A percentile compares a stretch with the other conserved stretches of the same genome.
These are phyloP conservation scores for Anthopleura sola DNA, from an alignment of 64 coral and sea anemone genomes.

Conservation along the genomic window DNA sequence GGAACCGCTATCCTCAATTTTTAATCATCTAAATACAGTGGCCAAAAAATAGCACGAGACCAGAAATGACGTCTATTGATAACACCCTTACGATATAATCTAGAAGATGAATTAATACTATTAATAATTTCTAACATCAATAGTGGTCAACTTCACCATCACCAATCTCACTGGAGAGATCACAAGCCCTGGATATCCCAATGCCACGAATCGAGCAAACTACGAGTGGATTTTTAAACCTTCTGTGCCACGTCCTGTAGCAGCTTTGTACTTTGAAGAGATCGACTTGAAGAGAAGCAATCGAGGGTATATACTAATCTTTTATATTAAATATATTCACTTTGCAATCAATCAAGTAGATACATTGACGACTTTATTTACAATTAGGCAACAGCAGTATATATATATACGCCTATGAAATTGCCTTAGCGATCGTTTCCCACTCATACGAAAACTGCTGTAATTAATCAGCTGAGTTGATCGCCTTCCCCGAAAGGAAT, in stretches of 20 bases:
- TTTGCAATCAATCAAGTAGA: too few species aligned
- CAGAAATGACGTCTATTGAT: background rate
- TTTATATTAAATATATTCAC: too few species aligned
- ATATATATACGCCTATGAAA: too few species aligned
- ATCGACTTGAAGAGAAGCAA: background rate
- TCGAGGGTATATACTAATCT: background rate
- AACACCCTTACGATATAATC: background rate
- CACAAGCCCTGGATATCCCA: background rate
- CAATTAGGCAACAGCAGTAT: too few species aligned
- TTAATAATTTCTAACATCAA: background rate
- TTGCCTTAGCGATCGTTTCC: too few species aligned
- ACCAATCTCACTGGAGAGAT: background rate
- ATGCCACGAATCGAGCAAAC: background rate
- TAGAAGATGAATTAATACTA: background rate
- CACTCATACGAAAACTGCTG: too few species aligned
- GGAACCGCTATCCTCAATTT: too few species aligned
- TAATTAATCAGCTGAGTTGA: too few species aligned
- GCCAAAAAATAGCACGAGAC: too few species aligned
- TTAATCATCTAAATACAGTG: too few species aligned
- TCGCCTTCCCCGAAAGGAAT: too few species aligned
- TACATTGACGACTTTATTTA: too few species aligned
- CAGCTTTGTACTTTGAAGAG: background rate
- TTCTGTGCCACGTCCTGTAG: background rate
- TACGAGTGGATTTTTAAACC: background rate
- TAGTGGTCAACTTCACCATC: background rate